A percentile compares a stretch with the other conserved stretches of the same genome.
Conservation (phyloP, 2,888 invertebrate genomes). For the Luperina testacea region DNA sequence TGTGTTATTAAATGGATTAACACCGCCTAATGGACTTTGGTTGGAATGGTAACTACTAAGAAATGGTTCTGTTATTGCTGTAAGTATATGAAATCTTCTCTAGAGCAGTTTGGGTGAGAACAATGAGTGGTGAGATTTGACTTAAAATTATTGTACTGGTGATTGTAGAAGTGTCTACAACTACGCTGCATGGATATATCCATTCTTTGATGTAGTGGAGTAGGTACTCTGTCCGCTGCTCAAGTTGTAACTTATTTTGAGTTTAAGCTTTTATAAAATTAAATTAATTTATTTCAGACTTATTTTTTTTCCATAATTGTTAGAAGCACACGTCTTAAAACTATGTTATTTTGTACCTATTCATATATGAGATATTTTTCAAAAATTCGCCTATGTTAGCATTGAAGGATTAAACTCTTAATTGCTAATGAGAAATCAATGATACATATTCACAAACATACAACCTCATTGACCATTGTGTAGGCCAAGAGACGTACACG, state of each 20-base stretch:
- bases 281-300: too few relatives aligned
- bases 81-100: neutral
- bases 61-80: neutral
- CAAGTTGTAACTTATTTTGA: neutral
- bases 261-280: neutral
- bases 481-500: conserved; percentile 18
- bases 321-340: too few relatives aligned
- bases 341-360: too few relatives aligned
- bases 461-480: neutral
- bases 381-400: neutral
- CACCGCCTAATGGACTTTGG: conserved; percentile 33
- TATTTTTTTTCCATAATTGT: too few relatives aligned
- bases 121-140: neutral
- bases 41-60: conserved; percentile 7
- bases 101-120: neutral
- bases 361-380: neutral
- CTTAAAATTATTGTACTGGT: too few relatives aligned
- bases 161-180: neutral
- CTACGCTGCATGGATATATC: neutral
- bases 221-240: neutral
- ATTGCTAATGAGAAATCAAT: neutral
- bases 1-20: conserved; percentile 48
- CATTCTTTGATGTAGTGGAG: neutral
- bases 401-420: neutral
- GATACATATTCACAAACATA: neutral